Base-by-base conservation (phyloP, 2,888 invertebrate genomes). In the Ophion slaviceki region DNA sequence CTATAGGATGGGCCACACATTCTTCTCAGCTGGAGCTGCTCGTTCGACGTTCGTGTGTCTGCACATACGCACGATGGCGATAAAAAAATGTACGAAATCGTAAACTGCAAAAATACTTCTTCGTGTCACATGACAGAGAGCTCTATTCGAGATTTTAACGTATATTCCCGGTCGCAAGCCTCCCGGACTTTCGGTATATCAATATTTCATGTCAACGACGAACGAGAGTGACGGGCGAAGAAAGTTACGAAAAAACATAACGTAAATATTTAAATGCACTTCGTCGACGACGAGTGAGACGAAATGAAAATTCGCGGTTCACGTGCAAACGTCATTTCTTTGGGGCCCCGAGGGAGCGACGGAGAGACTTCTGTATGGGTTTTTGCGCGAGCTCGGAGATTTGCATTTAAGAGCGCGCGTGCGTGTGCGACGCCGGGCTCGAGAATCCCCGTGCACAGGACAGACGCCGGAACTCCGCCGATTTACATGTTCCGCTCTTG, bases 101-200 rank as follows among this genome's bases (percentile, higher is more conserved):
- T 61, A 11, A 70, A 61, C 66, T 28, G 59, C 47, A 47, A 75
- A 85, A 82, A 79, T 71, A 45, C 72, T 57, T 40, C n/a, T 72
- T 74, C 74, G 24, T 67, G 71, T 71, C 77, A 78, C 76, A 84
- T 75, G 62, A 82, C 80, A 84, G 82, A 85, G 84, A 86, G 86
- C 89, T 89, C 91, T 90, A 90, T 88, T 87, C 88, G 89, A 89
- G 91, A 91, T 91, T 91, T 89, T 88, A 89, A 88, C 53, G 87
- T 88, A 84, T 81, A 20, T 76, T 66, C n/a, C 11, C 11, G 14
- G 24, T 66, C 45, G 45, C 57, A 17, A 57, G 0, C 74, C 78
- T 28, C 47, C 2, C 62, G 40, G 62, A 66, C 74, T 78, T 72
- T 75, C 11, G 32, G 62, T 45, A 74, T 68, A 75, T 79, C 75